Percentiles rank a stretch among this genome's conserved stretches.
Conservation (phyloP, 2,888 invertebrate species). For the Dendrolimus pini region DNA sequence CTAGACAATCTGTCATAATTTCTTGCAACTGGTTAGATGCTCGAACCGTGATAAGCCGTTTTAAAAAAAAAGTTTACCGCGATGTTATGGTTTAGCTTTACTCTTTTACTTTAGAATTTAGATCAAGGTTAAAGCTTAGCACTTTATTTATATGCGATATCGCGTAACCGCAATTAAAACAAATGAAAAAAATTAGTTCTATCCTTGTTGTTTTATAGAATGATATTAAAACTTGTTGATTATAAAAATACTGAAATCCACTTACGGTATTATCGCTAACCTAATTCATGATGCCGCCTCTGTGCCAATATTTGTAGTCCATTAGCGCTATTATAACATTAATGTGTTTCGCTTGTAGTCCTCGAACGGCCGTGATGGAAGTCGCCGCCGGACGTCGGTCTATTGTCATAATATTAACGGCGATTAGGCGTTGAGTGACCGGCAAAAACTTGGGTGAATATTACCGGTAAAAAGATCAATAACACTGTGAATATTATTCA, state of each 20-base stretch:
- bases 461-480: no score
- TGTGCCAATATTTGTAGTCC: slow-evolving; percentile 44
- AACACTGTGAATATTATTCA: no score
- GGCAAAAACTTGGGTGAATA: background rate
- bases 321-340: slow-evolving; percentile 42
- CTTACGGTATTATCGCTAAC: background rate
- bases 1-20: no score
- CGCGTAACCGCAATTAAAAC: slow-evolving; percentile 10
- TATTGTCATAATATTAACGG: slow-evolving; percentile 3
- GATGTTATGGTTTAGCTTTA: no score
- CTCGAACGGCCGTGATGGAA: slow-evolving; percentile 13
- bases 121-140: no score
- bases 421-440: background rate
- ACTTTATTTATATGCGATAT: no score
- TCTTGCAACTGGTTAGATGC: no score
- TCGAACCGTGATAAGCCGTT: no score
- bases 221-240: background rate
- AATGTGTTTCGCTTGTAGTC: slow-evolving; percentile 52
- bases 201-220: slow-evolving; percentile 6
- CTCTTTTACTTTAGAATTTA: no score
- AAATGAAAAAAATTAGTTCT: slow-evolving; percentile 6
- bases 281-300: slow-evolving; percentile 16
- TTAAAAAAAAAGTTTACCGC: no score
- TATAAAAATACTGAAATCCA: slow-evolving; percentile 12
- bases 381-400: slow-evolving; percentile 2